Evolutionary conservation across 1,140 invertebrate species (phyloP).

Genomic region (Scaptodrosophila lebanonensis): DNA sequence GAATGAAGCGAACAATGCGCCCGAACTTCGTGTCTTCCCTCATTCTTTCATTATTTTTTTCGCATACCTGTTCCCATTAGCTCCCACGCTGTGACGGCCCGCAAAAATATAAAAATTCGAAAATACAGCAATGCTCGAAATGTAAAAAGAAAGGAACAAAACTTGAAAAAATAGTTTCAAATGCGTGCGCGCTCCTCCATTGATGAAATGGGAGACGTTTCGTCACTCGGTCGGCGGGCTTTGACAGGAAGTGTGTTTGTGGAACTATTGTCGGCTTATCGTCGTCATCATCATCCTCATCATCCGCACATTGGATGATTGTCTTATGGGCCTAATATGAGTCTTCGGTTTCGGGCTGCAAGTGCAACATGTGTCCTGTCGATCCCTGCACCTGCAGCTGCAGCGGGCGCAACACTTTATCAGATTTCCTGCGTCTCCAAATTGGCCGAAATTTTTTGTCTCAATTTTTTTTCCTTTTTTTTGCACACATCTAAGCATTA

Average conservation of each 20-base stretch:
- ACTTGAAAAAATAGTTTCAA: slow-evolving; percentile 35
- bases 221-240: not conserved
- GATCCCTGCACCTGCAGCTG: not conserved
- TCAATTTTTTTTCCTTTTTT: too few relatives aligned
- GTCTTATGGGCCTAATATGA: slow-evolving; percentile 43
- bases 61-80: slow-evolving; percentile 5
- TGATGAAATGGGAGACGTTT: slow-evolving; percentile 60
- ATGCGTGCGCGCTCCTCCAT: slow-evolving; percentile 23
- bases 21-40: too few relatives aligned
- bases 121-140: too few relatives aligned
- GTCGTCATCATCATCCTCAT: slow-evolving; percentile 25
- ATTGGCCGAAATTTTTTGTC: too few relatives aligned
- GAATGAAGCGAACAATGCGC: slow-evolving; percentile 13
- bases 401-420: slow-evolving; percentile 12
- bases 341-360: slow-evolving; percentile 53
- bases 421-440: slow-evolving; percentile 32
- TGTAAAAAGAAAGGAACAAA: slow-evolving; percentile 4
- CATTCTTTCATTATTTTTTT: slow-evolving; percentile 26
- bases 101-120: too few relatives aligned
- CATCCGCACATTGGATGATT: slow-evolving; percentile 48
- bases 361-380: slow-evolving; percentile 42
- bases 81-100: slow-evolving; percentile 65
- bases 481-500: too few relatives aligned
- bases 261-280: slow-evolving; percentile 59
- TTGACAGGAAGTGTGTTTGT: slow-evolving; percentile 55